Evolutionary conservation across 2,888 invertebrate genomes (phyloP), one percentile per base, ranked within the genome.

Genomic region (Nyleta sp.): DNA sequence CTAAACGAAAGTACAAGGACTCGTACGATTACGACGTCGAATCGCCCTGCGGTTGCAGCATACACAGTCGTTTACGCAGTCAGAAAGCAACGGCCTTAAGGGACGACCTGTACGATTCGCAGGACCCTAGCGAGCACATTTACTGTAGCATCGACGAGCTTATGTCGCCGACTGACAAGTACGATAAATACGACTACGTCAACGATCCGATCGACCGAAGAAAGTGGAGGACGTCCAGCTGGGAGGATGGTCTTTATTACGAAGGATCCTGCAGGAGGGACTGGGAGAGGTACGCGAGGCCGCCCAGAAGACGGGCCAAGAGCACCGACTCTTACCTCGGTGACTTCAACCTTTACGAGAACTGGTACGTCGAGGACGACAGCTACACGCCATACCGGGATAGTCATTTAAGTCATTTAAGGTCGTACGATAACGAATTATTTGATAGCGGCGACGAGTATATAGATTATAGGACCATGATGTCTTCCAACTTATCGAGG

Each of bases 121-220:
- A 75, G 38, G 85, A 84, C 6, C 67, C 82, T 0, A 84, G 83
- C 64, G 88, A 90, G 57, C 90, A 89, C 71, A 84, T 89, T 35
- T 90, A 90, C 75, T 89, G 91, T 87, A 93, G 93, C 88, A 94
- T 94, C 89, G 94, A 94, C 83, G 94, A 94, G 81, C 92, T 93
- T 80, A 77, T 86, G 46, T 82, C 86, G 11, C 85, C 87, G 20
- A 52, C 35, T 33, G 80, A 83, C 24, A 80, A 84, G 10, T 80
- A 72, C 17, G n/a, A n/a, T n/a, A n/a, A n/a, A n/a, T n/a, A n/a
- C n/a, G 42, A 38, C 35, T 83, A 83, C 18, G 55, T 42, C 38
- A 59, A 50, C 4, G 76, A 74, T 8, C 64, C 50, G 40, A 87
- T 86, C 86, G 92, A 92, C 85, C 64, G 79, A 11, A 72, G 57